phyloP scores from a whole-genome alignment of 2,113 vertebrate genomes.

The Osmerus mordax region DNA sequence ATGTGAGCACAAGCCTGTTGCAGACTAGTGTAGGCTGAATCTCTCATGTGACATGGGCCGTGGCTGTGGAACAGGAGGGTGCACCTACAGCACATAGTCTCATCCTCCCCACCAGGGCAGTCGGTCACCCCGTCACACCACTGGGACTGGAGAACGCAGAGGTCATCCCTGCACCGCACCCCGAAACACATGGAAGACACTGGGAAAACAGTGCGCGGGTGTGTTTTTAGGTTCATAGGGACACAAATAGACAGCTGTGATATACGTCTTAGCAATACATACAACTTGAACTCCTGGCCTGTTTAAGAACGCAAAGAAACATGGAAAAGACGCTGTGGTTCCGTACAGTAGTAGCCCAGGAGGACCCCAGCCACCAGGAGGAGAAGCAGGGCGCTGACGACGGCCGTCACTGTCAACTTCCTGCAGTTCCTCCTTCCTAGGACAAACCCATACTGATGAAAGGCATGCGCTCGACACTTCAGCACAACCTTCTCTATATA shows the following conservation, averaged over 20 bases:
- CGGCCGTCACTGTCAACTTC: not conserved
- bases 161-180: conserved; percentile 48
- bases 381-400: not conserved
- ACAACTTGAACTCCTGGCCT: too few relatives aligned
- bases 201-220: conserved; percentile 7
- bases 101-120: conserved; percentile 58
- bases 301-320: not conserved
- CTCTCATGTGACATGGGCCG: not conserved
- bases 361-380: not conserved
- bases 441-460: not conserved
- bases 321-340: not conserved
- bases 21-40: too few relatives aligned
- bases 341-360: conserved; percentile 35
- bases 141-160: conserved; percentile 55
- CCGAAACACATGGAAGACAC: conserved; percentile 54
- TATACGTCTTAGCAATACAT: too few relatives aligned
- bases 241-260: not conserved
- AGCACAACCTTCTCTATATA: too few relatives aligned
- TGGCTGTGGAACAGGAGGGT: not conserved
- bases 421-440: not conserved
- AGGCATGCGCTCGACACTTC: not conserved
- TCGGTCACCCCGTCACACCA: conserved; percentile 63
- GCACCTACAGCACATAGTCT: conserved; percentile 56
- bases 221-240: not conserved
- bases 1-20: not conserved